Base-by-base conservation (phyloP, 2,113 vertebrate species). In the Cryptotis parvus region DNA sequence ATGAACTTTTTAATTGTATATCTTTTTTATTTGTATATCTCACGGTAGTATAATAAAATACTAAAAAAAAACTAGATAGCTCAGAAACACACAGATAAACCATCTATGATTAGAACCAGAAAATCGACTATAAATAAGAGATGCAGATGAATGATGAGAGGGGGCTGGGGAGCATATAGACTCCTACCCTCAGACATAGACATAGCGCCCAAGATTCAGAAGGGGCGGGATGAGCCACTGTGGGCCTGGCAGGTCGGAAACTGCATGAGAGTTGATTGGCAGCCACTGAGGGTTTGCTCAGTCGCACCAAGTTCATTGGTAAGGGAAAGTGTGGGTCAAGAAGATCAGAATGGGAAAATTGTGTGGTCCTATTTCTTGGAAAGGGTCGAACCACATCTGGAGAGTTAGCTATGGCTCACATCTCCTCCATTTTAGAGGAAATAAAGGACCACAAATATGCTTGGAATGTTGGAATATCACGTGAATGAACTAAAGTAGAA, bases 391-490 rank as follows among this genome's bases (percentile, higher is more conserved):
- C 49, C 29, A 9, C 65, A 86, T 93, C 89, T 91, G 75, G 85
- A 86, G 92, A 74, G 1, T 84, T 49, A 74, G 69, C 65, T 81
- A 74, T 63, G 55, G 77, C 87, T 87, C 26, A 65, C 4, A 43
- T 90, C 52, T 43, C 69, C 0, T 26, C 89, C 83, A 88, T 88
- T 33, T n/a, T 41, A 80, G 79, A 91, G 80, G 58, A 80, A 92
- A 92, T 90, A 89, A 90, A 83, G 93, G 87, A 82, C 90, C 92
- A 93, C 94, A 96, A 92, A 95, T 93, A 96, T 92, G 70, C 93
- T 84, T 76, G 0, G 0, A 87, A 87, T 24, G 80, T 2, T 18
- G 66, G 68, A 55, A 31, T 26, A 75, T 11, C 43, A n/a, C 45
- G 27, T 41, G 45, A 87, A 79, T 80, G 86, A 68, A 89, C 72